phyloP scores from a whole-genome alignment of 2,113 vertebrate species.

The Indicator maculatus region DNA sequence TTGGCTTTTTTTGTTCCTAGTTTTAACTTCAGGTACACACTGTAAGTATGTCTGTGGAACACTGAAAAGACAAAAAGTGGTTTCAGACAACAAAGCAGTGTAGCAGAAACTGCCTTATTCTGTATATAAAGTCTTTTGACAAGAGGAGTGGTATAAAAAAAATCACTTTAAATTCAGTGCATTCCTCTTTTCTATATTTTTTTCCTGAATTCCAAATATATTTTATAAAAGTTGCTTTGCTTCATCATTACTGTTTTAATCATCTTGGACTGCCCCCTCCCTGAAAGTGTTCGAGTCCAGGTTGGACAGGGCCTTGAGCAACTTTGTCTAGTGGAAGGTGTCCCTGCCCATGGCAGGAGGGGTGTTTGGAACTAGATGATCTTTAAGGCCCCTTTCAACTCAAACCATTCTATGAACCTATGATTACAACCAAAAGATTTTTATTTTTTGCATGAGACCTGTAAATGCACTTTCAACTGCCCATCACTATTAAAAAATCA shows the following conservation, averaged over 20 bases:
- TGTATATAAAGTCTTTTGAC: not conserved
- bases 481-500: not conserved
- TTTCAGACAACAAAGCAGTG: not conserved
- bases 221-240: not conserved
- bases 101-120: not conserved
- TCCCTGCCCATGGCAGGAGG: too few relatives aligned
- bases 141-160: not conserved
- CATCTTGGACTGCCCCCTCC: not conserved
- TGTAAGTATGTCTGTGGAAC: not conserved
- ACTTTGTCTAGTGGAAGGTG: too few relatives aligned
- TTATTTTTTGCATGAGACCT: not conserved
- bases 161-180: not conserved
- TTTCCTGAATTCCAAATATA: not conserved
- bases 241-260: not conserved
- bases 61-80: not conserved
- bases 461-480: not conserved
- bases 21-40: not conserved
- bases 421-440: not conserved
- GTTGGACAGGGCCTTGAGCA: too few relatives aligned
- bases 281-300: too few relatives aligned
- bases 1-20: not conserved
- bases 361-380: too few relatives aligned
- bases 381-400: too few relatives aligned
- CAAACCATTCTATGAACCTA: too few relatives aligned
- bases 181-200: not conserved